Evolutionary conservation across 2,113 vertebrate genomes (phyloP), one percentile per base, ranked within the genome.

Genomic region (Nothocercus nigrocapillus): DNA sequence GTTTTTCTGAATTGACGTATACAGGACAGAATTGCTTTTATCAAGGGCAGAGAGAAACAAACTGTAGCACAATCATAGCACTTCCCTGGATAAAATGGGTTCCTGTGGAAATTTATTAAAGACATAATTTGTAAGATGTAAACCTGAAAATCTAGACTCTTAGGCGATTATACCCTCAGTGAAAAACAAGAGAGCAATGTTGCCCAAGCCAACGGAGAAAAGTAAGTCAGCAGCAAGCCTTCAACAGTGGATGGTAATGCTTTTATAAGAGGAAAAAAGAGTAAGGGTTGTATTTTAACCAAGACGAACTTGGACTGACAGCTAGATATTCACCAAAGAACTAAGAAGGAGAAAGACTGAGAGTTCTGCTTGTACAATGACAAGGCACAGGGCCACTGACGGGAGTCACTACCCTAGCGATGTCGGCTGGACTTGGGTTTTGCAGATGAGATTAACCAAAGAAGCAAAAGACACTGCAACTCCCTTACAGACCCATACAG

Each of bases 181-280:
- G 5, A 36, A 66, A 81, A 38, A 47, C 38, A 82, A 58, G 20
- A 63, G 28, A 53, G 54, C 42, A 68, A n/a, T 13, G 28, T 30
- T 64, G 27, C 61, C 49, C 81, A 59, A n/a, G 59, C 61, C 61
- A 53, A 49, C 18, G 25, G 13, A 47, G 32, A 81, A 73, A 72
- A 4, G 0, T 8, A 53, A 51, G 30, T 61, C 5, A 79, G 34
- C 21, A 51, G 27, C 59, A 74, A 78, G 5, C 17, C 58, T 87
- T 68, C 38, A 82, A 6, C 20, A 36, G 62, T 0, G 38, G 13
- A 62, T 4, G 22, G 32, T 19, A 19, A 34, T 15, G 25, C 2
- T 81, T 82, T 83, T 16, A 1, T 2, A 44, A 40, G 30, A 17
- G 34, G 21, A 56, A 63, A 67, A 49, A 56, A 82, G 17, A 45